phyloP scores from a whole-genome alignment of 2,113 vertebrate species.

The Elachura formosa region DNA sequence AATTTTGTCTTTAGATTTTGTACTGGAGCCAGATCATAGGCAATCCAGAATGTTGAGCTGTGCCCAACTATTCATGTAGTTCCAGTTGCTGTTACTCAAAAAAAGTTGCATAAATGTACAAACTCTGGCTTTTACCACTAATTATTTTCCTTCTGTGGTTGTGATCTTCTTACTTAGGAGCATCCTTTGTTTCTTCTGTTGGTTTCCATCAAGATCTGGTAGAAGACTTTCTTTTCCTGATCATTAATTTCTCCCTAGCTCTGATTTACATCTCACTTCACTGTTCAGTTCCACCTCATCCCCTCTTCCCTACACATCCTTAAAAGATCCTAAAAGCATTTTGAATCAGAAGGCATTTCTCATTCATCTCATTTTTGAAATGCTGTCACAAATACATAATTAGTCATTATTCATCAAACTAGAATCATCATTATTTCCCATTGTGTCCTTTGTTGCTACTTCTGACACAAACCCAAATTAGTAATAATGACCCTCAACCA shows the following conservation, averaged over 20 bases:
- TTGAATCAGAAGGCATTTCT: neutral
- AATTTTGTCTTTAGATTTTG: slow-evolving; percentile 36
- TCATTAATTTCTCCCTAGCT: neutral
- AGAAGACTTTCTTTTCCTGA: neutral
- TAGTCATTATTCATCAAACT: neutral
- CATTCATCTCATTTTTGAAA: neutral
- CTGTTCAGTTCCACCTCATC: neutral
- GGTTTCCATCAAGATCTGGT: neutral
- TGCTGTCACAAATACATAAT: neutral
- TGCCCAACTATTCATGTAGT: neutral
- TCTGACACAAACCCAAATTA: neutral
- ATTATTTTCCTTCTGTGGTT: neutral
- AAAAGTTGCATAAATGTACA: neutral
- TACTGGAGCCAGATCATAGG: neutral
- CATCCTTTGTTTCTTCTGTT: neutral
- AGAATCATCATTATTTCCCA: neutral
- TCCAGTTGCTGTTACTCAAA: neutral
- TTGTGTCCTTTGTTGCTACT: neutral
- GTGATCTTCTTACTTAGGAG: neutral
- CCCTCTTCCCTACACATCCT: neutral
- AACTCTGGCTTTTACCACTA: neutral
- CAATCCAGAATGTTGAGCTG: neutral
- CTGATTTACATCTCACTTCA: neutral
- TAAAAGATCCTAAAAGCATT: neutral
- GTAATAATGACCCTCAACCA: neutral